A percentile compares a stretch with the other conserved stretches of the same genome.
phyloP scores from a whole-genome alignment of 2,888 invertebrate genomes.

The Gnatocerus cornutus region DNA sequence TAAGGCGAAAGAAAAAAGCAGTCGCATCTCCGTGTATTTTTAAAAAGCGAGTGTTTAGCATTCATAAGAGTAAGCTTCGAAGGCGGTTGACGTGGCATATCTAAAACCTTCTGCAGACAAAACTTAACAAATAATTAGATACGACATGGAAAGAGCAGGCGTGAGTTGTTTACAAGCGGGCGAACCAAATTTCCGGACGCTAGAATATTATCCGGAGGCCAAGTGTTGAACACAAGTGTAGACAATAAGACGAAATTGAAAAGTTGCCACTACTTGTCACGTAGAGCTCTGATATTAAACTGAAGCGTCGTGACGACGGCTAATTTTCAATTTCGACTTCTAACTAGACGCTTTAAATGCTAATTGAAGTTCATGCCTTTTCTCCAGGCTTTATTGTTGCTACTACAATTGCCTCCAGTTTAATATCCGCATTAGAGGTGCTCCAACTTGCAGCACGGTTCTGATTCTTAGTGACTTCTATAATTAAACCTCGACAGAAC shows the following conservation, averaged over 20 bases:
- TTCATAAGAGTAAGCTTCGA: slow-evolving; percentile 18
- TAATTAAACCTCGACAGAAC: not conserved
- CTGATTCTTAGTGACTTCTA: slow-evolving; percentile 25
- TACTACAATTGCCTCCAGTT: slow-evolving; percentile 50
- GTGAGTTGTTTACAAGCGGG: slow-evolving; percentile 31
- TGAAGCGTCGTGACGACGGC: slow-evolving; percentile 45
- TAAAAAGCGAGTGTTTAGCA: slow-evolving; percentile 40
- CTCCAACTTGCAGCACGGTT: slow-evolving; percentile 21
- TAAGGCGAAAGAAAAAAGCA: slow-evolving; percentile 25
- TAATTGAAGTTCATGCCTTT: slow-evolving; percentile 50
- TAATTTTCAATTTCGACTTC: slow-evolving; percentile 52
- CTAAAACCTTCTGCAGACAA: slow-evolving; percentile 25
- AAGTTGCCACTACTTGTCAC: slow-evolving; percentile 50
- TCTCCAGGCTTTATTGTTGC: slow-evolving; percentile 48
- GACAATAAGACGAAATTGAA: slow-evolving; percentile 48
- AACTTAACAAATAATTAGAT: slow-evolving; percentile 33
- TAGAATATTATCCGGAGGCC: slow-evolving; percentile 26
- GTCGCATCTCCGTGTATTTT: slow-evolving; percentile 29
- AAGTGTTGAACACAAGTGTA: slow-evolving; percentile 39
- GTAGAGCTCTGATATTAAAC: slow-evolving; percentile 48
- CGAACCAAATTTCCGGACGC: slow-evolving; percentile 26
- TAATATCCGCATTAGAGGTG: slow-evolving; percentile 50
- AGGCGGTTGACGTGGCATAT: slow-evolving; percentile 25
- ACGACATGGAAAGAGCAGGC: slow-evolving; percentile 16
- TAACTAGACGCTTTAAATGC: slow-evolving; percentile 52